Base-by-base conservation (phyloP, 2,888 invertebrate genomes). In the Chalcis sispes region DNA sequence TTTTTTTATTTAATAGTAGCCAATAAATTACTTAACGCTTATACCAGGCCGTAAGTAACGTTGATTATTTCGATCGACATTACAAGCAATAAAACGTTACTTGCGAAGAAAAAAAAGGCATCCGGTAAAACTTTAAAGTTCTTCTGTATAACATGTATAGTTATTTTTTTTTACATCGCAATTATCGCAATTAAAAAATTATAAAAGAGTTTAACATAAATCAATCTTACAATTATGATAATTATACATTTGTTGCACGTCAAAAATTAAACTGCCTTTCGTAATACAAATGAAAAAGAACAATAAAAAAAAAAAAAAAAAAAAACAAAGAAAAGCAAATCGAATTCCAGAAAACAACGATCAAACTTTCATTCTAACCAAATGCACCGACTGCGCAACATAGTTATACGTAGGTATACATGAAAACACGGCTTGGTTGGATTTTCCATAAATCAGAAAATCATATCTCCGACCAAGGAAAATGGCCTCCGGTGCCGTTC, bases 21-120 rank as follows among this genome's bases (percentile, higher is more conserved):
- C 4, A 36, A 7, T 36, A 36, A 7, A 36, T 36, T 7, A 4
- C 36, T n/a, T n/a, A n/a, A n/a, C n/a, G n/a, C n/a, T n/a, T n/a
- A n/a, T n/a, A n/a, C n/a, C n/a, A n/a, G 54, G 5, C 58, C 15
- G 10, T 73, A 73, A 73, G 65, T 66, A 66, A 46, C 32, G 66
- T 29, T 36, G 40, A 73, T 50, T 20, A 52, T 8, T 52, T 42
- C 32, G 67, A 67, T 67, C 61, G 18, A 61, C 52, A 67, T 73
- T 67, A 61, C 23, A 59, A 61, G 54, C 52, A 20, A 20, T 52
- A 66, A 40, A 42, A 36, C 36, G 10, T 4, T 46, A 46, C 10
- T 15, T 40, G 40, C 23, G 52, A 1, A 54, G 8, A 36, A 46
- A 20, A 56, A 48, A 58, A 48, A 40, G n/a, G 7, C 2, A 50